Base-by-base conservation (phyloP, 2,797 vertebrate species). In the Karalla daura region DNA sequence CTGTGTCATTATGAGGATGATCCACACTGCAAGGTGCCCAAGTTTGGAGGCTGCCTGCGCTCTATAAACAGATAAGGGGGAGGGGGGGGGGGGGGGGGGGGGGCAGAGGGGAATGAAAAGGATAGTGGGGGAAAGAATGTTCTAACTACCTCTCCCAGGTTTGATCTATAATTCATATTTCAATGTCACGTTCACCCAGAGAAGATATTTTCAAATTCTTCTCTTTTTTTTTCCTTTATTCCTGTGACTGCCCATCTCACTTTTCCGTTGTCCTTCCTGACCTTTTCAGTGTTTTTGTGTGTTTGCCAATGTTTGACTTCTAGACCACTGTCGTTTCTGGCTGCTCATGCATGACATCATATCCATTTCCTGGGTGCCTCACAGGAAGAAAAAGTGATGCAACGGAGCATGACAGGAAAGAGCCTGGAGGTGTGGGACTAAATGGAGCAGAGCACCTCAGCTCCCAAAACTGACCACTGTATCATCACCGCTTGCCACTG, bases 151-250 rank as follows among this genome's bases (percentile, higher is more conserved):
- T 78, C 39, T 73, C 66, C 36, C 24, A 45, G 25, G 68, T 88
- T 80, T 87, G 83, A 88, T 87, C 77, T 84, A 81, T 86, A 81
- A 89, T 91, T 91, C 70, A 86, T 80, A 63, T 52, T 45, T 70
- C 45, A 40, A 56, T 28, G 3, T 62, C 59, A 63, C 33, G 27
- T 30, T 40, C 20, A 24, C 36, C 70, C 67, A 37, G 23, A 80
- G 55, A 64, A 59, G 45, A 78, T 74, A 43, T 79, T 61, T 80
- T 54, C 39, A 80, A 54, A 40, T 33, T 58, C n/a, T 49, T 36
- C 62, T 45, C 53, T 47, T 46, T 4, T n/a, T n/a, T n/a, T n/a
- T n/a, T n/a, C n/a, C n/a, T n/a, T n/a, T n/a, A n/a, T n/a, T n/a
- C n/a, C n/a, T n/a, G 47, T 5, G 4, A 13, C 56, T 14, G 1